phyloP scores from a whole-genome alignment of 2,113 vertebrate genomes.

The Phylloscopus trochiloides region DNA sequence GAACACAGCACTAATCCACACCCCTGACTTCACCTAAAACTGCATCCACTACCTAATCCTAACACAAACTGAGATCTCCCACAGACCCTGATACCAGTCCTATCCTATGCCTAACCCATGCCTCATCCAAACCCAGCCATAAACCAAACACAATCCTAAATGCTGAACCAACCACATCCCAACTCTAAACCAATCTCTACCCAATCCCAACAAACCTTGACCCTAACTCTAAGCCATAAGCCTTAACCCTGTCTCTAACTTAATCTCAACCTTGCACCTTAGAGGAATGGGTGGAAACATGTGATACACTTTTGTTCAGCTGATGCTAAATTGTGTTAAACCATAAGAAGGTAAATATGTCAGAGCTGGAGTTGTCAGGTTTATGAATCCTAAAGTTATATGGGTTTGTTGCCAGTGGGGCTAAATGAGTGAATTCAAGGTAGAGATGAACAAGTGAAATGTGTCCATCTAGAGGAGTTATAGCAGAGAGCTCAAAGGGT shows the following conservation, averaged over 20 bases:
- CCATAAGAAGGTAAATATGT: neutral
- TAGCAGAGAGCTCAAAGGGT: neutral
- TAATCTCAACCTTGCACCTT: neutral
- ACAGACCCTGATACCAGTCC: neutral
- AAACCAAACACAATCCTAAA: neutral
- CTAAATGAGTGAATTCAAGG: neutral
- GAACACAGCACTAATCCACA: neutral
- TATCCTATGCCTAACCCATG: neutral
- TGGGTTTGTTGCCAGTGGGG: rapidly evolving
- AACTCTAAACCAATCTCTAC: neutral
- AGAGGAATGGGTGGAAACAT: neutral
- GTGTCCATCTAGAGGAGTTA: neutral
- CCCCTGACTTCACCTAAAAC: neutral
- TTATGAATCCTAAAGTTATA: neutral
- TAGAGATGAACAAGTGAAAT: neutral
- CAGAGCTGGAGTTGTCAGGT: neutral
- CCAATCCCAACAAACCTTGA: neutral
- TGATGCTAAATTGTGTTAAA: neutral
- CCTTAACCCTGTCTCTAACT: neutral
- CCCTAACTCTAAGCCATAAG: neutral
- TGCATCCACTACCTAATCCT: neutral
- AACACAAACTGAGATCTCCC: neutral
- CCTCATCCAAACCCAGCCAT: neutral
- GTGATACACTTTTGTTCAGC: neutral
- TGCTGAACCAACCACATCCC: neutral